A percentile compares a stretch with the other conserved stretches of the same genome.
Evolutionary conservation across 2,113 vertebrate genomes (phyloP).

Genomic region (Takifugu bimaculatus): DNA sequence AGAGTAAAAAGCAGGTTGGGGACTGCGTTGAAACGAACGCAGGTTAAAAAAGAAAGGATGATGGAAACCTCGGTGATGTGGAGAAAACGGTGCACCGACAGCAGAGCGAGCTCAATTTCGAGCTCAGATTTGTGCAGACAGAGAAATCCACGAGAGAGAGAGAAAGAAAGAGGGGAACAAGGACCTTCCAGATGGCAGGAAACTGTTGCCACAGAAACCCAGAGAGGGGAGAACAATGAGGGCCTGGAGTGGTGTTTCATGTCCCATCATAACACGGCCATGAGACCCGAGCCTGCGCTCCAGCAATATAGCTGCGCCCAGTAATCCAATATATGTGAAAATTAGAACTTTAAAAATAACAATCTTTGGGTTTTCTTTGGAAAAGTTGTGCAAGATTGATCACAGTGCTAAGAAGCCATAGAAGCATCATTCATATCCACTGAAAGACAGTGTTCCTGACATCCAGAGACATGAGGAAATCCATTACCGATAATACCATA

Average conservation of each 20-base stretch:
- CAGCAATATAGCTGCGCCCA: background rate
- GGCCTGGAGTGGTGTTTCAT: conserved; percentile 62
- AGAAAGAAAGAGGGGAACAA: conserved; percentile 58
- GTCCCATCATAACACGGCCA: conserved; percentile 59
- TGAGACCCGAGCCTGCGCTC: conserved; percentile 38
- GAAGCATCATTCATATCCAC: conserved; percentile 17
- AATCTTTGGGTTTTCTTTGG: too few species aligned
- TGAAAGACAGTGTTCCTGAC: conserved; percentile 17
- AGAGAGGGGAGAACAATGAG: conserved; percentile 69
- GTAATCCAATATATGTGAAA: too few species aligned
- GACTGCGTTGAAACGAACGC: conserved; percentile 10
- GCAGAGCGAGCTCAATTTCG: background rate
- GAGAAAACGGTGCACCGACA: conserved; percentile 21
- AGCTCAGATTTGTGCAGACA: conserved; percentile 14
- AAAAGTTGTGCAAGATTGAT: too few species aligned
- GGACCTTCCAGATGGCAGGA: conserved; percentile 65
- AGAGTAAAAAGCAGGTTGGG: conserved; percentile 14
- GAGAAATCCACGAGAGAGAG: conserved; percentile 30
- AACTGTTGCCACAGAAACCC: conserved; percentile 68
- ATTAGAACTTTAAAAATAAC: too few species aligned
- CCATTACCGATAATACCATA: conserved; percentile 30
- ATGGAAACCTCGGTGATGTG: background rate
- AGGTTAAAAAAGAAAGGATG: conserved; percentile 11
- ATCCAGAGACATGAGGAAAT: conserved; percentile 40
- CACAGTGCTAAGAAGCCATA: conserved; percentile 1